Evolutionary conservation across 2,797 vertebrate species (phyloP).

Genomic region (Rhabdophis nuchalis): DNA sequence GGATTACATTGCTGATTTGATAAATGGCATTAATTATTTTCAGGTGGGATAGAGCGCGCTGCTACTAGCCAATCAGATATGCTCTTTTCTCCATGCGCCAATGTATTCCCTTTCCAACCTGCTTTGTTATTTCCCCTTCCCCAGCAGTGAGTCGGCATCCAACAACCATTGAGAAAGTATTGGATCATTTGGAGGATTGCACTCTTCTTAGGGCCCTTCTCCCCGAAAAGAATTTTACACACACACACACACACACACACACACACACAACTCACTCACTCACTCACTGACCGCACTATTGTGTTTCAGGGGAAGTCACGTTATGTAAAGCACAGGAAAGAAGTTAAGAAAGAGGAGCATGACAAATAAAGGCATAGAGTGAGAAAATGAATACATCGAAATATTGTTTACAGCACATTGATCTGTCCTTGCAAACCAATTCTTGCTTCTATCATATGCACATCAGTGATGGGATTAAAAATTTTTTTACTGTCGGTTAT

Average conservation of each 20-base stretch:
- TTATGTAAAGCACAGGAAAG: background rate
- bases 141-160: background rate
- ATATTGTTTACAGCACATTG: background rate
- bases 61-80: background rate
- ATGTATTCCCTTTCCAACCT: background rate
- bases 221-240: background rate
- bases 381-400: background rate
- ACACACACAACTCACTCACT: no score
- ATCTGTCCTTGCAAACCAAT: background rate
- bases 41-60: background rate
- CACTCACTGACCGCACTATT: no score
- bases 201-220: background rate
- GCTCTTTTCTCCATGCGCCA: background rate
- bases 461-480: no score
- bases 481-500: no score
- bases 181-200: background rate
- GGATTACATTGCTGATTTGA: slow-evolving; percentile 17
- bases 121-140: background rate
- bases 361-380: background rate
- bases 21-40: background rate
- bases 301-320: background rate
- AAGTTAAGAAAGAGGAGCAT: background rate
- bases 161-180: background rate
- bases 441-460: background rate
- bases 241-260: background rate